A percentile compares a stretch with the other conserved stretches of the same genome.
phyloP scores from a whole-genome alignment of 2,797 vertebrate species.

The Florisuga fusca region DNA sequence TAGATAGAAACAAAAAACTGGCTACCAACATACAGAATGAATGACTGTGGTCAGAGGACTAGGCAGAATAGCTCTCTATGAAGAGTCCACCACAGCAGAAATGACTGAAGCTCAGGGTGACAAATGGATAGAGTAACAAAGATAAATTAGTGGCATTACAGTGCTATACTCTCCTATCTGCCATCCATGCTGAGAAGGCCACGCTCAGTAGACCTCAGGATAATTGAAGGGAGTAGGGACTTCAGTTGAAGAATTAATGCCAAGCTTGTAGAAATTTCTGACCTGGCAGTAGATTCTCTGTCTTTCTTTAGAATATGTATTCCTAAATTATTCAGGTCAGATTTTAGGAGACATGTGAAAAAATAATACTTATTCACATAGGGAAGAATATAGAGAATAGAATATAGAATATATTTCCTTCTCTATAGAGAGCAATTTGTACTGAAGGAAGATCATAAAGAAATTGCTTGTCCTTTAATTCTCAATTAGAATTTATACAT shows the following conservation, averaged over 20 bases:
- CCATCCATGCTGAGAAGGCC: background rate
- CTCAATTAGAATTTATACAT: background rate
- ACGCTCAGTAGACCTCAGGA: background rate
- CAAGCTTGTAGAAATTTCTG: background rate
- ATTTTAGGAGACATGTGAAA: background rate
- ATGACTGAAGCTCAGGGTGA: background rate
- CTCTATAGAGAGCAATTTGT: background rate
- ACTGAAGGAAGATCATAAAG: background rate
- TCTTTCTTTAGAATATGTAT: background rate
- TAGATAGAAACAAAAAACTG: background rate
- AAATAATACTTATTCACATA: background rate
- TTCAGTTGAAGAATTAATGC: background rate
- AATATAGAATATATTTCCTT: too few relatives aligned
- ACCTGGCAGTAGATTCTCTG: background rate
- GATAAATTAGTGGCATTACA: background rate
- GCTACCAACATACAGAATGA: background rate
- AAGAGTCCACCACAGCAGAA: background rate
- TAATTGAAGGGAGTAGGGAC: background rate
- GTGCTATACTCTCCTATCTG: background rate
- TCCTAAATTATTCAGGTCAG: background rate
- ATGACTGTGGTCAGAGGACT: background rate
- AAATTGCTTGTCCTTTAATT: background rate
- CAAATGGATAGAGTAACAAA: background rate
- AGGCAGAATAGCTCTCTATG: background rate
- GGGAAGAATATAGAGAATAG: too few relatives aligned